phyloP scores from a whole-genome alignment of 2,113 vertebrate genomes.

The Heterocephalus glaber region DNA sequence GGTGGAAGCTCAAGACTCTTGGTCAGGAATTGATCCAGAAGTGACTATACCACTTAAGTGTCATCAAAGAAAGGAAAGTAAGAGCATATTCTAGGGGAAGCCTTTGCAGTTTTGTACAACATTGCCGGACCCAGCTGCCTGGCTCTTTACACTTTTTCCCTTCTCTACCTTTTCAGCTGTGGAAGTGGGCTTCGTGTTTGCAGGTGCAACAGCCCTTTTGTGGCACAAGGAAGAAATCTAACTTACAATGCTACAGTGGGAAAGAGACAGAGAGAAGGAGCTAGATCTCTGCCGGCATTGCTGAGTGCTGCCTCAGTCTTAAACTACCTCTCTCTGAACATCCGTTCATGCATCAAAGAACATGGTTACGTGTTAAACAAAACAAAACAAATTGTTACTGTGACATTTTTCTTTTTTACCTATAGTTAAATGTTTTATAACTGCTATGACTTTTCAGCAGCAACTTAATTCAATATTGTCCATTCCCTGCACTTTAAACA shows the following conservation, averaged over 20 bases:
- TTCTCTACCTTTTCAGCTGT: not conserved
- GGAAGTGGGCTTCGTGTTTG: not conserved
- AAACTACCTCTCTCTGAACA: not conserved
- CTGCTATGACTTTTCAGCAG: not conserved
- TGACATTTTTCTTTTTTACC: not conserved
- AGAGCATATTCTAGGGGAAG: not conserved
- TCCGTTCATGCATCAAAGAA: not conserved
- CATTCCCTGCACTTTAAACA: not conserved
- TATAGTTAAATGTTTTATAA: not conserved
- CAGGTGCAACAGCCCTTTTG: not conserved
- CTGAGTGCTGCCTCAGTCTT: not conserved
- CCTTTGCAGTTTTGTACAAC: not conserved
- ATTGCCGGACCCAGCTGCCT: too few species aligned
- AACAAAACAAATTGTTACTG: not conserved
- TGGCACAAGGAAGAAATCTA: not conserved
- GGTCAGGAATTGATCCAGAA: not conserved
- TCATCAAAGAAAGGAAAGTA: not conserved
- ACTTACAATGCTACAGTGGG: fast-evolving
- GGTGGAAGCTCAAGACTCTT: not conserved
- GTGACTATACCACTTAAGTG: not conserved
- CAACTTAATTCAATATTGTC: not conserved
- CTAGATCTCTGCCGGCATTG: not conserved
- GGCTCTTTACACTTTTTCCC: not conserved
- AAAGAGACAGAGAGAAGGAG: not conserved
- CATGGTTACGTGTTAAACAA: not conserved